Evolutionary conservation across 2,797 vertebrate genomes (phyloP).

Genomic region (Microctenopoma lineatum): DNA sequence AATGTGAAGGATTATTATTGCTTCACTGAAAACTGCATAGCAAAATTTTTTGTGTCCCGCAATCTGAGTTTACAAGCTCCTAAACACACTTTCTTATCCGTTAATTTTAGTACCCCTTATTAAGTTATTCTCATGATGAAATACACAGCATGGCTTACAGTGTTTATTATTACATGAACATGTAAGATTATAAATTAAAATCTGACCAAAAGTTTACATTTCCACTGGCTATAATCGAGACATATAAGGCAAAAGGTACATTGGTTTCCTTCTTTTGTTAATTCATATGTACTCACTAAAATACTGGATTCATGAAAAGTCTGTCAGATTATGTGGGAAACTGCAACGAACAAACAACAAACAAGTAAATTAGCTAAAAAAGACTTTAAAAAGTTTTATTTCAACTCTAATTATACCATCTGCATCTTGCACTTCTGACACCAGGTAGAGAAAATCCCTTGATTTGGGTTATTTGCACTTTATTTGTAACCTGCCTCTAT

Average conservation of each 20-base stretch:
- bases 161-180: constrained; percentile 23
- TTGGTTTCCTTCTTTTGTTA: background rate
- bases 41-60: constrained; percentile 33
- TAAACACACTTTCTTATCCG: constrained; percentile 37
- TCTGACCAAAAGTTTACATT: background rate
- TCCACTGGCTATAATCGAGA: background rate
- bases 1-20: constrained; percentile 31
- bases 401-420: background rate
- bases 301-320: too few relatives aligned
- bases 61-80: constrained; percentile 18
- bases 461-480: constrained; percentile 8
- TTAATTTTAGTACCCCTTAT: constrained; percentile 35
- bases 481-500: background rate
- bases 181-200: constrained; percentile 5
- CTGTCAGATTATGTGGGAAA: background rate
- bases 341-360: background rate
- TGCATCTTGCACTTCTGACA: background rate
- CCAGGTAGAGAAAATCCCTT: background rate
- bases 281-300: too few relatives aligned
- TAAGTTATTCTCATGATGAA: constrained; percentile 30
- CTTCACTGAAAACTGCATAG: constrained; percentile 10
- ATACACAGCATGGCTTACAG: constrained; percentile 12
- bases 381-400: too few relatives aligned
- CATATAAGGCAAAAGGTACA: too few relatives aligned
- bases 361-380: too few relatives aligned